Evolutionary conservation across 2,888 invertebrate genomes (phyloP).

Genomic region (Caenorhabditis sp.): DNA sequence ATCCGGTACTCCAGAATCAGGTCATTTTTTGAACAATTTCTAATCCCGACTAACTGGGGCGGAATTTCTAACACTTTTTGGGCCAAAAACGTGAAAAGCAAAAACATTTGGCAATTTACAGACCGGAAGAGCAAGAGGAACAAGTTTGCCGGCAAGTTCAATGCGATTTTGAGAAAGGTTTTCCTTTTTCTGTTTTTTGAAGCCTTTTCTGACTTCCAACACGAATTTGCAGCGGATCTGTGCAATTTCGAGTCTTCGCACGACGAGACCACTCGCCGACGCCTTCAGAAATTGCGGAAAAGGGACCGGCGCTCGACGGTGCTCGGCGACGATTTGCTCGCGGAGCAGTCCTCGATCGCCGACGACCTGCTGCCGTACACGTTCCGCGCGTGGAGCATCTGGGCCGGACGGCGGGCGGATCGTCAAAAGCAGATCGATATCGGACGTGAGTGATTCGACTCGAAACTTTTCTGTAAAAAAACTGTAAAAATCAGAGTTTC

Average conservation of each 20-base stretch:
- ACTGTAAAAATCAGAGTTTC: too few relatives aligned
- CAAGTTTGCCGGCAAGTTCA: constrained; percentile 39
- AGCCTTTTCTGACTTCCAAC: background rate
- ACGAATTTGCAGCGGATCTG: constrained; percentile 48
- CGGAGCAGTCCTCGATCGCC: constrained; percentile 26
- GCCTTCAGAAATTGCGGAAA: background rate
- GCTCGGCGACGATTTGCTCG: constrained; percentile 25
- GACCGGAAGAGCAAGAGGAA: constrained; percentile 31
- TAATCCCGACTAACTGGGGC: too few relatives aligned
- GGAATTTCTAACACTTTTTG: too few relatives aligned
- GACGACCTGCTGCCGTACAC: constrained; percentile 56
- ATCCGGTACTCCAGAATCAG: constrained; percentile 22
- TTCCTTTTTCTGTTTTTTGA: background rate
- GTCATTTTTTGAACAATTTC: constrained; percentile 18
- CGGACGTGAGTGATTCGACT: constrained; percentile 57
- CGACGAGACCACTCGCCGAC: constrained; percentile 59
- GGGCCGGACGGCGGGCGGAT: constrained; percentile 68
- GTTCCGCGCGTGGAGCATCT: constrained; percentile 74
- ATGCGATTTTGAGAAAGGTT: constrained; percentile 52
- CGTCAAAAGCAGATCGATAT: constrained; percentile 66
- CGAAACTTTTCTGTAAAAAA: background rate
- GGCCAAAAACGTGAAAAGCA: too few relatives aligned
- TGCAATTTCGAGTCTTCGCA: constrained; percentile 61
- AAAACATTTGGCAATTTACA: constrained; percentile 12
- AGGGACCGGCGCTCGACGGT: background rate